Evolutionary conservation across 2,113 vertebrate genomes (phyloP).

Genomic region (Phrynocephalus versicolor): DNA sequence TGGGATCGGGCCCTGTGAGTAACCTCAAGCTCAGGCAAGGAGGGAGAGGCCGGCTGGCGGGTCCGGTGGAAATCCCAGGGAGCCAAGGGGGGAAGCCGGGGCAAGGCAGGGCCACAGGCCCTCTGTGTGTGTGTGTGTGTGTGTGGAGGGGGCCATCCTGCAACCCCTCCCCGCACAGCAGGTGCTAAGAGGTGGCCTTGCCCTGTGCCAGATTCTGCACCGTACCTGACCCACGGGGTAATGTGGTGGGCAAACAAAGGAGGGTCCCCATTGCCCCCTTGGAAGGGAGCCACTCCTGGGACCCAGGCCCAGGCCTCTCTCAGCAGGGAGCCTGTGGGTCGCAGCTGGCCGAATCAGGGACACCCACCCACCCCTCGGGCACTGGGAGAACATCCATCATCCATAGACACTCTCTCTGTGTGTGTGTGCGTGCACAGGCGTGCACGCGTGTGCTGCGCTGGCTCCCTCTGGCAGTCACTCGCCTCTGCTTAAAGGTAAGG

Average conservation of each 20-base stretch:
- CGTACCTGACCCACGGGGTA: too few species aligned
- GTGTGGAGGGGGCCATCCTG: background rate
- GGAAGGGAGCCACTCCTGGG: background rate
- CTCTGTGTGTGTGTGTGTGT: background rate
- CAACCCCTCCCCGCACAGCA: background rate
- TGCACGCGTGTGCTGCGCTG: too few species aligned
- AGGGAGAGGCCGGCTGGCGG: background rate
- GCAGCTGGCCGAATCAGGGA: background rate
- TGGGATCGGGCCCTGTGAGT: constrained; percentile 80
- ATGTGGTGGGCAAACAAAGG: too few species aligned
- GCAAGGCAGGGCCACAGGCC: background rate
- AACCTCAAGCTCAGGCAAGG: background rate
- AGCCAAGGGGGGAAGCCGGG: background rate
- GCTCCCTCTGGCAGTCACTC: too few species aligned
- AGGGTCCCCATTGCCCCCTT: background rate
- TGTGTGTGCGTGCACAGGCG: background rate
- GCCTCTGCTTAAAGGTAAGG: background rate
- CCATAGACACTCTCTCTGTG: too few species aligned
- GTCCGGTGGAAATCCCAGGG: background rate
- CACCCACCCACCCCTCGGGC: too few species aligned
- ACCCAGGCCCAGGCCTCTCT: too few species aligned
- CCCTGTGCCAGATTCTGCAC: background rate
- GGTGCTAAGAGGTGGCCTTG: background rate
- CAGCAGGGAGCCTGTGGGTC: too few species aligned
- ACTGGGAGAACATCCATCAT: too few species aligned